Base-by-base conservation (phyloP, 1,140 invertebrate species). In the Eufriesea mexicana region DNA sequence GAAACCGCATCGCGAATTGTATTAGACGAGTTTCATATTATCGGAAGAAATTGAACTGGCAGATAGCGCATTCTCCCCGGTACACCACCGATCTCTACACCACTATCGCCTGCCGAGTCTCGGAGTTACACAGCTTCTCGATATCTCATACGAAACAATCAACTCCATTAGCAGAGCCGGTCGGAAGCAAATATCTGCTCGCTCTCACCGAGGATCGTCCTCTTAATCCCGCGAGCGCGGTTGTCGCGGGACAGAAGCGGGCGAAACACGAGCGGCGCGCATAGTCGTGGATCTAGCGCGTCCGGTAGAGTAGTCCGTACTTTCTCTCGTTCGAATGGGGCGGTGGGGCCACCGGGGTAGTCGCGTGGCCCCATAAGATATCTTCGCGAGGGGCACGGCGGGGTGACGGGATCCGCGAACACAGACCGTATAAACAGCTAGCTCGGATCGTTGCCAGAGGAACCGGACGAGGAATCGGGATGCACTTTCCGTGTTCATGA, bases 401-500 rank as follows among this genome's bases (percentile, higher is more conserved):
- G 77, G 84, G 42, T 23, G 68, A 35, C 28, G 67, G 76, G 67
- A 64, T 57, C 42, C 68, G 70, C 70, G 64, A 86, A 85, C 82
- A 89, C 84, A 81, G 66, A 25, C 77, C 59, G 85, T 84, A 80
- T 85, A 83, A 86, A 83, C 88, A 86, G 85, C 84, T 79, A 68
- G 83, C 42, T n/a, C 45, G 25, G 61, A 54, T 62, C 54, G 61
- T 51, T 23, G 62, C 55, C 72, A 2, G 42, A 61, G 28, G 77
- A 86, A 88, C 84, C 85, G 87, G 79, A 89, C 88, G 89, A 86
- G 90, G 89, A 92, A 93, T 92, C 92, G 92, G 91, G 93, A 93
- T 94, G 93, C 93, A 93, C 93, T 93, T 94, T 93, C 92, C 92
- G 88, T 94, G 93, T 94, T 94, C 93, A 93, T 94, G 93, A 94